Base-by-base conservation (phyloP, 1,140 invertebrate genomes). In the Nephotettix cincticeps region DNA sequence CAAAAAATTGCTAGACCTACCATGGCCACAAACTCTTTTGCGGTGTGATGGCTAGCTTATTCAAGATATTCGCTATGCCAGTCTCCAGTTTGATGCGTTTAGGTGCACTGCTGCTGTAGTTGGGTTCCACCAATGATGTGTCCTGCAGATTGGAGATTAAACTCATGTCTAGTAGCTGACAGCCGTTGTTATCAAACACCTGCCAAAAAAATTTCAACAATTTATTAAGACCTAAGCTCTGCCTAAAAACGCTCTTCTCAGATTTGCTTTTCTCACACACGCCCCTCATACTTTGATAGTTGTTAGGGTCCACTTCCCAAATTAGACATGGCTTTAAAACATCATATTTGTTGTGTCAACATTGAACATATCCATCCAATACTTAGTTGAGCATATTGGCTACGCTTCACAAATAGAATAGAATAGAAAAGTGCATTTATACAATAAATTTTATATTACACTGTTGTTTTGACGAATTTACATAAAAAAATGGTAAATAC, bases 71-170 rank as follows among this genome's bases (percentile, higher is more conserved):
- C 13, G 21, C 11, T 1, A 61, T 25, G 25, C 56, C 56, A 61
- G 56, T 61, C 25, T 61, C 56, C 14, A 61, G 56, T 29, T 61
- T 61, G 56, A 61, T 61, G 1, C 56, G 21, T 23, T 61, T 61
- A 6, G 56, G 21, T 1, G 56, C 21, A 14, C 32, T 36, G 32
- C 32, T 14, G 32, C 32, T 36, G 32, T 14, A 4, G 23, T 61
- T 25, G 9, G 14, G 23, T 27, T 61, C 56, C 56, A 61, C 13
- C 27, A 61, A 11, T 2, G 56, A 25, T 3, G 56, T 61, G 23
- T 61, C 56, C 13, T 61, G 6, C 25, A 61, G 25, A 25, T 61
- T 61, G 13, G 56, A 61, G 3, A 61, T 29, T 4, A 61, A 6
- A n/a, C 56, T 61, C 56, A 61, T 61, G 25, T 61, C 56, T 6